Percentiles rank a stretch among this genome's conserved stretches.
Conservation (phyloP, 2,888 invertebrate genomes). For the Notodonta dromedarius region DNA sequence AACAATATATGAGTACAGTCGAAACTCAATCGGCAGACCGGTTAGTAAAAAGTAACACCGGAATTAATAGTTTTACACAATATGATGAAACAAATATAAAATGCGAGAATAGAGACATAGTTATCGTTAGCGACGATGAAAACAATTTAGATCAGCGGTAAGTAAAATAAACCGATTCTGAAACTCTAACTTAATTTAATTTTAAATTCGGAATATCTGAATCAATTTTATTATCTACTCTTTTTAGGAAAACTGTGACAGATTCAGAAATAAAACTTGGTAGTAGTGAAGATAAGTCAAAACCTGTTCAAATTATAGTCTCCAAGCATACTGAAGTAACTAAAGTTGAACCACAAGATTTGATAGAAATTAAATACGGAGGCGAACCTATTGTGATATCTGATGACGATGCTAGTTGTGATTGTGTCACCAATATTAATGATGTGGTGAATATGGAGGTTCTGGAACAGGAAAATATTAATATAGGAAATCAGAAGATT, state of each 20-base stretch:
- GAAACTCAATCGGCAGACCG: background rate
- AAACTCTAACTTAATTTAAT: background rate
- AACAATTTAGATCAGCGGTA: background rate
- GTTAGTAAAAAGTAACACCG: background rate
- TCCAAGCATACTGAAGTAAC: background rate
- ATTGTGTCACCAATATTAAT: background rate
- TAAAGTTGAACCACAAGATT: background rate
- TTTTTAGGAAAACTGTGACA: background rate
- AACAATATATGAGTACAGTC: background rate
- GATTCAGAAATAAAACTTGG: background rate
- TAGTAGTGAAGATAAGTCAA: background rate
- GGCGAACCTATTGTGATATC: constrained; percentile 2
- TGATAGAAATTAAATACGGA: background rate
- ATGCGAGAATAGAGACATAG: background rate
- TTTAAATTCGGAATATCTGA: background rate
- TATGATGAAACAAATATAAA: background rate
- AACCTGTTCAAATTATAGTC: background rate
- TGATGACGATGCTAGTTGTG: background rate
- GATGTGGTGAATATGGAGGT: background rate
- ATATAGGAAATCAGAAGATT: background rate
- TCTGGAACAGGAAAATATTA: background rate
- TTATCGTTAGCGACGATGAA: background rate
- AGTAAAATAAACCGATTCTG: background rate
- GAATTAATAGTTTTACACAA: background rate
- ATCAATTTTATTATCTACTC: background rate